A percentile compares a stretch with the other conserved stretches of the same genome.
phyloP scores from a whole-genome alignment of 2,113 vertebrate genomes.

The Pampusana beccarii region DNA sequence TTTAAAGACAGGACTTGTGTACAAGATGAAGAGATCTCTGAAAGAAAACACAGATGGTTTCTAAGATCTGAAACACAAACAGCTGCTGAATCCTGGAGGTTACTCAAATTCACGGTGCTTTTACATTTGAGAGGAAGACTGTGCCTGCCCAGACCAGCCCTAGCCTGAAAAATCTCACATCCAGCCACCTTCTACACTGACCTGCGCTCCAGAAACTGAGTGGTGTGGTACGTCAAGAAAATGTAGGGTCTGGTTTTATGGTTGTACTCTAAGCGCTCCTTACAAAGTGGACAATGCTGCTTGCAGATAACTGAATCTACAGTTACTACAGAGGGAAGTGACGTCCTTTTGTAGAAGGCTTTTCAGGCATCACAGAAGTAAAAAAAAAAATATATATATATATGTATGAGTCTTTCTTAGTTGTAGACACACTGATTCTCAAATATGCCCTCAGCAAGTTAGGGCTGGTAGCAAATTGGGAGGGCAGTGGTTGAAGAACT shows the following conservation, averaged over 20 bases:
- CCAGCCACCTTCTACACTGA: neutral
- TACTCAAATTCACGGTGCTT: slow-evolving; percentile 42
- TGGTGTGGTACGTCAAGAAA: neutral
- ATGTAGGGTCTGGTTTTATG: neutral
- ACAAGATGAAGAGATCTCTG: slow-evolving; percentile 65
- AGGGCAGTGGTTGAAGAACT: neutral
- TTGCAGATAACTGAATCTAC: neutral
- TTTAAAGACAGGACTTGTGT: slow-evolving; percentile 62
- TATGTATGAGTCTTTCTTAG: fast-evolving
- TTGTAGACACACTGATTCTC: neutral
- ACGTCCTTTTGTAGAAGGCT: neutral
- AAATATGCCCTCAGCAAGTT: neutral
- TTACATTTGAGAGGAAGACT: neutral
- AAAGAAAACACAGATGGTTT: slow-evolving; percentile 71
- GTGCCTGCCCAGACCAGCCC: neutral
- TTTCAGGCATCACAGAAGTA: too few relatives aligned
- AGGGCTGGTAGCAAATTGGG: neutral
- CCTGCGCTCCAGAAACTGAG: neutral
- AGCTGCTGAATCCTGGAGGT: slow-evolving; percentile 63
- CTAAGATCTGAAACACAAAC: slow-evolving; percentile 60
- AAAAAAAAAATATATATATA: too few relatives aligned
- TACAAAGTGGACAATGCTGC: neutral
- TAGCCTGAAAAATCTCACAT: neutral
- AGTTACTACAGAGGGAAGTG: neutral
- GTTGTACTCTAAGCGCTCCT: neutral